Evolutionary conservation across 2,113 vertebrate species (phyloP).

Genomic region (Proteles cristata): DNA sequence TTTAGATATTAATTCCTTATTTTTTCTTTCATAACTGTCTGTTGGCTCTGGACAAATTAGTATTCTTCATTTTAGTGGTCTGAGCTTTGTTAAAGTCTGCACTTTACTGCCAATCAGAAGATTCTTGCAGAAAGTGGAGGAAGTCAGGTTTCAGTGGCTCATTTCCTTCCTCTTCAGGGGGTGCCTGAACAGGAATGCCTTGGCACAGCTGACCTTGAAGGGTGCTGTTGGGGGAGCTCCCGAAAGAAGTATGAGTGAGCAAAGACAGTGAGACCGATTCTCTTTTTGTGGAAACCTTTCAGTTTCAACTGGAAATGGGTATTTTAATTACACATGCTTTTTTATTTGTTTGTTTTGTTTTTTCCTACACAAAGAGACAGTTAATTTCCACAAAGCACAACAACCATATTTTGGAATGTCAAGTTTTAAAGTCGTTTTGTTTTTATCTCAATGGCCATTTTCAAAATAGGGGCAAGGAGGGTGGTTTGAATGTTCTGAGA

Average conservation of each 20-base stretch:
- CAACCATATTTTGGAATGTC: slow-evolving; percentile 43
- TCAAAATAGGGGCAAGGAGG: slow-evolving; percentile 49
- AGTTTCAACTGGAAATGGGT: slow-evolving; percentile 24
- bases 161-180: background rate
- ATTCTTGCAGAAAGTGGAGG: background rate
- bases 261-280: background rate
- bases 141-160: background rate
- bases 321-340: slow-evolving; percentile 49
- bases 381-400: slow-evolving; percentile 58
- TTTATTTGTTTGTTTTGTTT: slow-evolving; percentile 50
- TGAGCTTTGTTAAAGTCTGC: background rate
- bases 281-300: slow-evolving; percentile 3
- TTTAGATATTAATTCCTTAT: background rate
- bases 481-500: slow-evolving; percentile 58
- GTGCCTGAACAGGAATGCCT: background rate
- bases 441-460: slow-evolving; percentile 67
- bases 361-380: background rate
- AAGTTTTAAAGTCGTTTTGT: slow-evolving; percentile 60
- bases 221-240: background rate
- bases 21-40: background rate
- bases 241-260: background rate
- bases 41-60: background rate
- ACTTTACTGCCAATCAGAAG: slow-evolving; percentile 1
- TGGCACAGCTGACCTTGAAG: background rate
- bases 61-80: slow-evolving; percentile 7